phyloP scores from a whole-genome alignment of 2,797 vertebrate species.

The Crenichthys baileyi region DNA sequence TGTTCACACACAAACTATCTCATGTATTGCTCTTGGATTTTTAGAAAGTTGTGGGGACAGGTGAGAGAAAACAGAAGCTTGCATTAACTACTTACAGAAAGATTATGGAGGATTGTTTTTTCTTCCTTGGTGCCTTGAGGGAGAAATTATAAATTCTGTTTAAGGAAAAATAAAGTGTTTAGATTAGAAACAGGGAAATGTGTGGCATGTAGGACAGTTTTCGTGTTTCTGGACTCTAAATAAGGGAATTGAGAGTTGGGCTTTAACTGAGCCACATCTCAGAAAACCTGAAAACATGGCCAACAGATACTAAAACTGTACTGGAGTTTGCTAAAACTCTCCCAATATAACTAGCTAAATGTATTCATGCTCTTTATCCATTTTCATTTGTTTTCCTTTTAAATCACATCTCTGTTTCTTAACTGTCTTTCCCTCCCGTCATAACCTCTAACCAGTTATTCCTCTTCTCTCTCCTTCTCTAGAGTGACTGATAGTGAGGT shows the following conservation, averaged over 20 bases:
- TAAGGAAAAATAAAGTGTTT: constrained; percentile 69
- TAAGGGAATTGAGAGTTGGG: constrained; percentile 52
- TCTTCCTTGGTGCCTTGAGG: constrained; percentile 58
- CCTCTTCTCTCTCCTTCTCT: constrained; percentile 25
- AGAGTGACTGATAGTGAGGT: constrained; percentile 52
- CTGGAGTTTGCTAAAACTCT: background rate
- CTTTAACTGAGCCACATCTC: constrained; percentile 40
- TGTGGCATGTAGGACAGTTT: constrained; percentile 51
- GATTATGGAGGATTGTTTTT: constrained; percentile 58
- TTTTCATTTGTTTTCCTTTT: constrained; percentile 7
- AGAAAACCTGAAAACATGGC: constrained; percentile 52
- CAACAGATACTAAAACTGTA: constrained; percentile 16
- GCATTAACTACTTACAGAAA: constrained; percentile 55
- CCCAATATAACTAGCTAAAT: background rate
- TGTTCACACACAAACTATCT: background rate
- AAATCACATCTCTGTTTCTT: constrained; percentile 21
- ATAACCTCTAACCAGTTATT: constrained; percentile 32
- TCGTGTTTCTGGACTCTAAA: constrained; percentile 58
- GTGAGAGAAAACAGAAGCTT: constrained; percentile 44
- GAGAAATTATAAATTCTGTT: constrained; percentile 70
- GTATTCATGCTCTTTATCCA: background rate
- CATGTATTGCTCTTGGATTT: no score
- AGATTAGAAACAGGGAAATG: constrained; percentile 44
- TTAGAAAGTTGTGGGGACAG: constrained; percentile 21
- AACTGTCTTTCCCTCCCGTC: constrained; percentile 7